Evolutionary conservation across 2,797 vertebrate genomes (phyloP), one percentile per base, ranked within the genome.

Genomic region (Melanotaenia boesemani): DNA sequence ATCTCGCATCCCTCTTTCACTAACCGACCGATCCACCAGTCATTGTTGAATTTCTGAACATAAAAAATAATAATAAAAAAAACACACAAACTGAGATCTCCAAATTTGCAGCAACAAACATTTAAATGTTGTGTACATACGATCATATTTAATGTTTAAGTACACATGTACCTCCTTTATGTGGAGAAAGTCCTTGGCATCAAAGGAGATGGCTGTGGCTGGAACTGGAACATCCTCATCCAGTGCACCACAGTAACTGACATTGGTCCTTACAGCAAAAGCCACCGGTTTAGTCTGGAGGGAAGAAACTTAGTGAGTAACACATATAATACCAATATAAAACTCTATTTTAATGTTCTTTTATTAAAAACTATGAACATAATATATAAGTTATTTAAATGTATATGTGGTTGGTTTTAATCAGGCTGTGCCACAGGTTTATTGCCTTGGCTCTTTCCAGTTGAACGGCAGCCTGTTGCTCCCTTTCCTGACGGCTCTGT

Each of bases 161-260:
- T 50, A 20, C 7, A 1, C 26, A 15, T 22, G 34, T 92, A 99
- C 98, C 97, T 99, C 98, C 94, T 99, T 99, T 81, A 99, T 99
- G 89, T 99, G 98, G 34, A 99, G 97, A 91, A 99, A 99, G 94
- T 99, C 98, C 95, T 99, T 99, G 92, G 96, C 95, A 82, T 99
- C 98, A 54, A 99, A 99, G 69, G 98, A 98, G 92, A 99, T 96
- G 79, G 96, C 97, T 0, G 97, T 98, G 85, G 97, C 96, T 0
- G 96, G 95, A 62, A 56, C 55, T 28, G 55, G 55, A 30, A 56
- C 55, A 18, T 56, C 55, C 26, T 56, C 55, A 56, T 56, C 55
- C 91, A 98, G 92, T 48, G 97, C 97, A 0, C 98, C 98, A 2
- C 97, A 99, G 92, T 98, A 99, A 90, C 96, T 97, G 86, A 99